These are phyloP conservation scores for Tridacna crocea DNA, from an alignment of 2,888 invertebrate species.

Conservation along the genomic window DNA sequence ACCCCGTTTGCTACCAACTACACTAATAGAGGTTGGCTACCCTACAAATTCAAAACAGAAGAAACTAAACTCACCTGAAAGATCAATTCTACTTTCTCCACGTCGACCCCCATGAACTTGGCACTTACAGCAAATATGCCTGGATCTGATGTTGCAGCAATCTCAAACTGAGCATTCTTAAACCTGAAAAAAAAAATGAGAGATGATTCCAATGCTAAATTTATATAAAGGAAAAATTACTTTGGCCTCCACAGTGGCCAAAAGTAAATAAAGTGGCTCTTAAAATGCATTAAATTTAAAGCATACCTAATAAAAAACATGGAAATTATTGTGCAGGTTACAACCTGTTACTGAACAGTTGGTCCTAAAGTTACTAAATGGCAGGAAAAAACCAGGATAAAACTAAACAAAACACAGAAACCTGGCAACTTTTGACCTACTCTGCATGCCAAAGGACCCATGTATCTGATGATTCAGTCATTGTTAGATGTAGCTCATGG, in stretches of 20 bases:
- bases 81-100: conserved; percentile 90
- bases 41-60: background rate
- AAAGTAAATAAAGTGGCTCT: no score
- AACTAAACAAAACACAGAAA: no score
- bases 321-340: no score
- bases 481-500: no score
- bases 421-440: no score
- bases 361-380: no score
- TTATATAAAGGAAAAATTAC: background rate
- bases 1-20: background rate
- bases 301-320: background rate
- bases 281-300: background rate
- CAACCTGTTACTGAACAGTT: no score
- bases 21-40: background rate
- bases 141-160: conserved; percentile 87
- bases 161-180: conserved; percentile 91
- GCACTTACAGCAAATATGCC: conserved; percentile 90
- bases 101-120: conserved; percentile 91
- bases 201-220: background rate
- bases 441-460: no score
- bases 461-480: no score
- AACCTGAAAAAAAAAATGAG: conserved; percentile 83
- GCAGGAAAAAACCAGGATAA: no score
- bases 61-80: conserved; percentile 85
- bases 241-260: background rate